phyloP scores from a whole-genome alignment of 2,888 invertebrate species.

The Thalpophila matura region DNA sequence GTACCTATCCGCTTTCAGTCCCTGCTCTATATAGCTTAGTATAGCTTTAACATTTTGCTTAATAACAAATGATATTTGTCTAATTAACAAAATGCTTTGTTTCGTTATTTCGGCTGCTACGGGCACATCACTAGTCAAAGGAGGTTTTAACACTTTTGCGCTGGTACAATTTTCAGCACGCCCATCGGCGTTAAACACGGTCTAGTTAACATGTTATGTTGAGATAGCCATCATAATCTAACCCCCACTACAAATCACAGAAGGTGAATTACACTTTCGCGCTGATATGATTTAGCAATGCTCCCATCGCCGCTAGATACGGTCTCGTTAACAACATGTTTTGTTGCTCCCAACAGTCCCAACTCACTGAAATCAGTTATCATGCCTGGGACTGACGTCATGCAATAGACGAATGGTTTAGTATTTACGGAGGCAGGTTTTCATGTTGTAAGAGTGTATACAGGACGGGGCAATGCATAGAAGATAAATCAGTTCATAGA shows the following conservation, averaged over 20 bases:
- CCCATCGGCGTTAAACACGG: neutral
- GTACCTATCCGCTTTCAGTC: too few relatives aligned
- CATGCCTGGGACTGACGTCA: conserved; percentile 53
- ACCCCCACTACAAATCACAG: conserved; percentile 12
- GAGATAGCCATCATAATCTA: too few relatives aligned
- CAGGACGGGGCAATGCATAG: neutral
- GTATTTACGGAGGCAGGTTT: conserved; percentile 29
- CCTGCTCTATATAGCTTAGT: too few relatives aligned
- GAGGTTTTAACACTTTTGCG: neutral
- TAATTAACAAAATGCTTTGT: too few relatives aligned
- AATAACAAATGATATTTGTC: too few relatives aligned
- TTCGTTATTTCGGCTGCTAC: too few relatives aligned
- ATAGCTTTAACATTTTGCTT: too few relatives aligned
- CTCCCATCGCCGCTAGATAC: conserved; percentile 53
- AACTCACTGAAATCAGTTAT: conserved; percentile 48
- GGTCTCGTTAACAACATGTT: conserved; percentile 52
- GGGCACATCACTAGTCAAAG: neutral
- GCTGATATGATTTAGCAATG: conserved; percentile 34
- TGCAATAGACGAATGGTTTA: conserved; percentile 16
- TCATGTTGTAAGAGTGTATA: neutral
- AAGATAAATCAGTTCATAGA: too few relatives aligned
- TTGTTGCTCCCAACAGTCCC: conserved; percentile 47
- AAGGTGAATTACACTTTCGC: conserved; percentile 12
- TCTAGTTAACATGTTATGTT: too few relatives aligned
- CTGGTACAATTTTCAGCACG: neutral